Evolutionary conservation across 2,113 vertebrate genomes (phyloP), one percentile per base, ranked within the genome.

Genomic region (Amblyopsis rosae): DNA sequence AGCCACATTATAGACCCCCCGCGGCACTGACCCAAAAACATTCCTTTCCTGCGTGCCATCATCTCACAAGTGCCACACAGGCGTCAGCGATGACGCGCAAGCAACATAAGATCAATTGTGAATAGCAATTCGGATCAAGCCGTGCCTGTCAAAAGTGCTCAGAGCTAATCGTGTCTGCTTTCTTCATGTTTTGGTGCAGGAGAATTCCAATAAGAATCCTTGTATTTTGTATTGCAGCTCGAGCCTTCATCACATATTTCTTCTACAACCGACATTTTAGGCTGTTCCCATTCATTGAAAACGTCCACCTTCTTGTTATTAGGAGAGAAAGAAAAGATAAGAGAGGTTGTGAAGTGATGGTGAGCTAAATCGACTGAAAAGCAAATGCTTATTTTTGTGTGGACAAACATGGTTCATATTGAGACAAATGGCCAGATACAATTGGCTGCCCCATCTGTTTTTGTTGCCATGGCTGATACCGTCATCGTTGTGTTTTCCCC

Each of bases 31-130:
- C 35, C 35, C 35, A 6, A 41, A 6, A 8, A 8, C 35, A 78
- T 82, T 82, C 62, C 77, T 80, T 81, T 51, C 35, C 76, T 16
- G 69, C 76, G 73, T 77, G 76, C 9, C 12, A 59, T 88, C 83
- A 82, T 87, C 87, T 82, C 83, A 81, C 74, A 78, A 86, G 83
- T 87, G 85, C 83, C 84, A 68, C 71, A 72, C 82, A 70, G 76
- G 53, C 53, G 72, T 6, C 26, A 6, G 67, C 16, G 65, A 67
- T 72, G 83, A 87, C 85, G 79, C 16, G 70, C 83, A 65, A 59
- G 63, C 72, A 51, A 35, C 65, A 53, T 66, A 58, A 69, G 65
- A 77, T 70, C 51, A 70, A 77, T 63, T 51, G 73, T 16, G 64
- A 67, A 76, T 72, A 62, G 61, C 46, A 47, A 81, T 81, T 69